Base-by-base conservation (phyloP, 1,140 invertebrate genomes). In the Andrena cerasifolii region DNA sequence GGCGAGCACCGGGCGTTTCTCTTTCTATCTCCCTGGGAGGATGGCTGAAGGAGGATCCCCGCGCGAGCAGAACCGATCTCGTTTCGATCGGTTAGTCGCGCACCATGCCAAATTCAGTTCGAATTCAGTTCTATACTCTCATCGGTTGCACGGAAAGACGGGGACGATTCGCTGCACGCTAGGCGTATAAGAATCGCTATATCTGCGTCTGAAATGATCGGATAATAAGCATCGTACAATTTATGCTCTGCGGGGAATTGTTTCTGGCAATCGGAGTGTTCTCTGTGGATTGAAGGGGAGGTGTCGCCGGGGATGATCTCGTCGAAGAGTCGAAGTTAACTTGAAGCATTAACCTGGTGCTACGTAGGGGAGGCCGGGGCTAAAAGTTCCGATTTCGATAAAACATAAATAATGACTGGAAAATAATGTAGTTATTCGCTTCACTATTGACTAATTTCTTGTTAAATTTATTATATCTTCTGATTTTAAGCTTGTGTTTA, bases 51-150 rank as follows among this genome's bases (percentile, higher is more conserved):
- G 4, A 49, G 14, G 12, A 40, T 40, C 3, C 36, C 33, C 8
- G 26, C 36, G 40, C 12, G 51, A 33, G 51, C 33, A 33, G 33
- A 10, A 21, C 40, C 40, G 61, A 10, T 47, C 40, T 8, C 14
- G 3, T 8, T 14, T 28, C 65, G 51, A 77, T 70, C 65, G 65
- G 70, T 77, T 63, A 53, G 24, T 31, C 21, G 31, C 8, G 18
- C 24, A 14, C 63, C 1, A 36, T 28, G 21, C 43, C 53, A 33
- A 43, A 26, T 53, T 68, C 66, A 40, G 58, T 61, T 70, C 36
- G 54, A 51, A 2, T 7, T 7, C 16, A 5, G 14, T 76, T 59
- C 12, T 5, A 21, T 36, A 68, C 68, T 43, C 56, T 51, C 53
- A 63, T 73, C n/a, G 33, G 66, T 67, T 2, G 2, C n/a, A 36